Conservation (phyloP, 2,797 vertebrate species). For the Tokudaia tokunoshimensis region DNA sequence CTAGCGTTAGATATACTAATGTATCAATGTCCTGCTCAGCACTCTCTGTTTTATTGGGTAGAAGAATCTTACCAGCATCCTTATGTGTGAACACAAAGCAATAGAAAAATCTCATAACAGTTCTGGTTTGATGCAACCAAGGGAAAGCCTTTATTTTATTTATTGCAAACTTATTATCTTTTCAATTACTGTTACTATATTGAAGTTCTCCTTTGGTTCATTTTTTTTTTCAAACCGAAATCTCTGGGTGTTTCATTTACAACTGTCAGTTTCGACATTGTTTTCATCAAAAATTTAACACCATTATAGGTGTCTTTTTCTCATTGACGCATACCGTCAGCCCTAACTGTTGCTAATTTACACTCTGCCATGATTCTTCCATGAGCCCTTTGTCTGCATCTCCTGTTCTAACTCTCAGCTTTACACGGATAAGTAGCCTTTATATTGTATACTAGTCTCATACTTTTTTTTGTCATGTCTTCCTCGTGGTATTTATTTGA, state of each 20-base stretch:
- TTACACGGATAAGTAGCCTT: background rate
- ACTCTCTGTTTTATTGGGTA: background rate
- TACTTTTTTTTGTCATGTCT: background rate
- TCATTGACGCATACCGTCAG: background rate
- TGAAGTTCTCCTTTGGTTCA: background rate
- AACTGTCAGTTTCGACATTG: background rate
- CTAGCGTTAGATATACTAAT: background rate
- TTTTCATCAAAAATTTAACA: conserved; percentile 14
- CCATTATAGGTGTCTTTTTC: background rate
- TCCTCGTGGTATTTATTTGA: background rate
- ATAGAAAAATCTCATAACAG: background rate
- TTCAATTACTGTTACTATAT: background rate
- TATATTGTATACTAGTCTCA: background rate
- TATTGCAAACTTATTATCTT: background rate
- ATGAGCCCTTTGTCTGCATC: background rate
- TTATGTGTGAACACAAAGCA: background rate
- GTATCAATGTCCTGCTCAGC: background rate
- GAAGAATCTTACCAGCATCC: background rate
- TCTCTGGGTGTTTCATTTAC: conserved; percentile 1
- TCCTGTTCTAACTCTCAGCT: background rate
- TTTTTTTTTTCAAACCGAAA: background rate
- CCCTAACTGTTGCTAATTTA: background rate
- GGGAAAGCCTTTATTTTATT: background rate
- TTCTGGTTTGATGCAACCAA: background rate
- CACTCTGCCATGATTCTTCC: background rate